Evolutionary conservation across 2,888 invertebrate genomes (phyloP).

Genomic region (Myopa testacea): DNA sequence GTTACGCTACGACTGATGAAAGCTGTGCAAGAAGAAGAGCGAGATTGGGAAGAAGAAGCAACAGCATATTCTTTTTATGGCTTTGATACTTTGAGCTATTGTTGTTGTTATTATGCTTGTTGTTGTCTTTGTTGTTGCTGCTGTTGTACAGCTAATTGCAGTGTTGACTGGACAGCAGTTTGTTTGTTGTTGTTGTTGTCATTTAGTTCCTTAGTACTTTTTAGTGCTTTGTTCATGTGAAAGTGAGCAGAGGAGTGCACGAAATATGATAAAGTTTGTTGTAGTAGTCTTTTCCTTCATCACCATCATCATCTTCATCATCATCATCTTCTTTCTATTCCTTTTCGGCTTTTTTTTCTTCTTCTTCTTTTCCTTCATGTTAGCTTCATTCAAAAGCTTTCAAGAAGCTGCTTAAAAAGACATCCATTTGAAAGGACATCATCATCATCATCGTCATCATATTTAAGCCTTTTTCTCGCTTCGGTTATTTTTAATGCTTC

Average conservation of each 20-base stretch:
- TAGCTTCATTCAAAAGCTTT: not conserved
- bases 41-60: not conserved
- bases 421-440: constrained; percentile 38
- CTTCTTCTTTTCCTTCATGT: not conserved
- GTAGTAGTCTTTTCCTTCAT: not conserved
- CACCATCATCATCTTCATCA: not conserved
- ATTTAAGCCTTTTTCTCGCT: constrained; percentile 29
- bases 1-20: constrained; percentile 7
- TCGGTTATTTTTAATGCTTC: not conserved
- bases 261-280: constrained; percentile 1
- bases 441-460: not conserved
- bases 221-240: constrained; percentile 13
- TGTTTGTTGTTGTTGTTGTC: not conserved
- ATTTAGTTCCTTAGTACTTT: not conserved
- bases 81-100: not conserved
- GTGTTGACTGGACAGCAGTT: constrained; percentile 13
- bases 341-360: not conserved
- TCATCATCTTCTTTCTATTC: not conserved
- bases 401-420: constrained; percentile 34
- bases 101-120: not conserved
- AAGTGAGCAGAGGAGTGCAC: constrained; percentile 6
- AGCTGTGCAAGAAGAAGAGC: not conserved
- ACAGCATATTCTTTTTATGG: not conserved
- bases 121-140: constrained; percentile 2
- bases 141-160: constrained; percentile 35